A percentile compares a stretch with the other conserved stretches of the same genome.
Evolutionary conservation across 2,797 vertebrate genomes (phyloP).

Genomic region (Poeciliopsis gracilis): DNA sequence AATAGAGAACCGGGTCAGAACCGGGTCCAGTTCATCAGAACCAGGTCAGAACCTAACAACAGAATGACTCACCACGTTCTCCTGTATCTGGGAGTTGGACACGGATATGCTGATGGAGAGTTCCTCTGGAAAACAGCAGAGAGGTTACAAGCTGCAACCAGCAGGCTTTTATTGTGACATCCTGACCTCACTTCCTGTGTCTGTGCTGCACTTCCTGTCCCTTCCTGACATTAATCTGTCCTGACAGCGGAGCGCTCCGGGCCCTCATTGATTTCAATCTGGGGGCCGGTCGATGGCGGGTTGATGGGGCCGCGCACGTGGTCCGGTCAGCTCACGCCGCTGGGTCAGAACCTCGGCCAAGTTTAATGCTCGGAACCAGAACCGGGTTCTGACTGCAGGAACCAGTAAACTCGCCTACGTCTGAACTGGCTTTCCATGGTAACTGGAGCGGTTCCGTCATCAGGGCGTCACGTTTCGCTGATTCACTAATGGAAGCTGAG

Average conservation of each 20-base stretch:
- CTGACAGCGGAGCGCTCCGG: constrained; percentile 17
- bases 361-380: neutral
- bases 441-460: too few species aligned
- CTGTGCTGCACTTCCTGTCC: neutral
- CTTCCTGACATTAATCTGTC: constrained; percentile 17
- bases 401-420: neutral
- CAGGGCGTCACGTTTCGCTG: too few species aligned
- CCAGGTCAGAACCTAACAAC: neutral
- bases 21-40: neutral
- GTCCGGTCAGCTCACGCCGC: neutral
- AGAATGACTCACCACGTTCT: constrained; percentile 93
- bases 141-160: constrained; percentile 2
- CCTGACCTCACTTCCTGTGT: neutral
- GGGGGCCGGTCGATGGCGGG: constrained; percentile 31
- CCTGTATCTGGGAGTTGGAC: constrained; percentile 96
- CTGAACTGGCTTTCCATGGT: neutral
- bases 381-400: neutral
- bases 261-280: constrained; percentile 49
- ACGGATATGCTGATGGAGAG: constrained; percentile 97
- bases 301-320: constrained; percentile 9
- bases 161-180: constrained; percentile 9
- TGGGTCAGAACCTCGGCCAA: neutral
- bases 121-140: constrained; percentile 86
- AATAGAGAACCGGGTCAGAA: constrained; percentile 10
- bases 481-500: too few species aligned